Percentiles rank a stretch among this genome's conserved stretches.
phyloP scores from a whole-genome alignment of 2,113 vertebrate species.

The Parotia lawesii region DNA sequence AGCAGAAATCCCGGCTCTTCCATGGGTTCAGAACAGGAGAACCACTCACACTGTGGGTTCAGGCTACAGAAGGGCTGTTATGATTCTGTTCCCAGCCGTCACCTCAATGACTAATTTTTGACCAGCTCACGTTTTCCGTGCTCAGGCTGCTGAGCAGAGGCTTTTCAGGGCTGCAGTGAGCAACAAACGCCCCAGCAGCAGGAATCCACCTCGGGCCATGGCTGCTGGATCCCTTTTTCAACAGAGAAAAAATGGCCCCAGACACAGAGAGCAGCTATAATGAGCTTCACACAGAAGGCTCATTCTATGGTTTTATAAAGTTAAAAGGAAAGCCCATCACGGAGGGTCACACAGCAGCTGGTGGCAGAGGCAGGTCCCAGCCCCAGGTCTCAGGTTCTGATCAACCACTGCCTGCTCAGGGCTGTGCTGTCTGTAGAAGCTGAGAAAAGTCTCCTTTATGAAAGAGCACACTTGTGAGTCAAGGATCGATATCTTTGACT shows the following conservation, averaged over 20 bases:
- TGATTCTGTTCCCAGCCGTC: background rate
- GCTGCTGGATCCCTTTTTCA: background rate
- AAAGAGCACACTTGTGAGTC: background rate
- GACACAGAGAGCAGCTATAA: background rate
- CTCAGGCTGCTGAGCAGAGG: background rate
- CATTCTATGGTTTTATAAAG: background rate
- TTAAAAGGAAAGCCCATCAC: background rate
- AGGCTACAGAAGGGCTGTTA: background rate
- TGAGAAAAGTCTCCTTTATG: background rate
- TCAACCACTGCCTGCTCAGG: background rate
- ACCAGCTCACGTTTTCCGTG: background rate
- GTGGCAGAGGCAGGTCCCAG: background rate
- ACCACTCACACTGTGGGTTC: rapidly evolving
- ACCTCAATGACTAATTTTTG: background rate
- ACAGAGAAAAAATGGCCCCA: background rate
- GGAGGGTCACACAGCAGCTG: background rate
- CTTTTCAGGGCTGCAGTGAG: background rate
- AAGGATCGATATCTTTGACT: background rate
- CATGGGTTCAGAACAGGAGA: rapidly evolving
- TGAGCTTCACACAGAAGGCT: background rate
- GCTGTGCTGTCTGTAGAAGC: background rate
- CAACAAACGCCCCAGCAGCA: rapidly evolving
- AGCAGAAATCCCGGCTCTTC: background rate
- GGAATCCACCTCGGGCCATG: background rate
- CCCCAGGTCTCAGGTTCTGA: background rate